Evolutionary conservation across 1,140 invertebrate species (phyloP).

Genomic region (Drosophila burlai): DNA sequence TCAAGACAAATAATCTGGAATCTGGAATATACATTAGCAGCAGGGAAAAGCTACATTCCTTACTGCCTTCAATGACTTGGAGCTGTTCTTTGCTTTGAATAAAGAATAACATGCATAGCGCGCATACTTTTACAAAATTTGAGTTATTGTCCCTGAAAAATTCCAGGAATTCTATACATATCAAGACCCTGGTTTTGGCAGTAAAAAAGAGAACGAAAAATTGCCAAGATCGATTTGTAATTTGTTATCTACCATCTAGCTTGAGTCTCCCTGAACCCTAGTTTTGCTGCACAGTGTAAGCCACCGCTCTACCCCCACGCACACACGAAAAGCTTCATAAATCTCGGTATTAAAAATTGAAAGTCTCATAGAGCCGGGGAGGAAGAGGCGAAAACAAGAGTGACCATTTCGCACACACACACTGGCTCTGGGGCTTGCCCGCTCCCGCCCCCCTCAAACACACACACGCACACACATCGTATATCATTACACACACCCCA

Average conservation of each 20-base stretch:
- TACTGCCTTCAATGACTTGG: too few species aligned
- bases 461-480: conserved; percentile 25
- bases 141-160: not conserved
- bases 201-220: not conserved
- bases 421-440: not conserved
- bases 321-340: conserved; percentile 47
- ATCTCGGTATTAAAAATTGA: conserved; percentile 71
- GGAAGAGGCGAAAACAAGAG: conserved; percentile 17
- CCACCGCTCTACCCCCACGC: conserved; percentile 2
- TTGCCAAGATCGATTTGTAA: not conserved
- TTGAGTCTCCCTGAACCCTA: not conserved
- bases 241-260: not conserved
- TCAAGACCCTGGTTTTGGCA: not conserved
- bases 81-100: not conserved
- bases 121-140: not conserved
- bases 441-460: too few species aligned
- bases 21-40: too few species aligned
- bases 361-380: conserved; percentile 4
- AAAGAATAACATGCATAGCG: not conserved
- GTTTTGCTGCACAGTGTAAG: not conserved
- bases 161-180: not conserved
- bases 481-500: conserved; percentile 42
- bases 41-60: too few species aligned
- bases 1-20: too few species aligned
- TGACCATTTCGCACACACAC: conserved; percentile 43